Percentiles rank a stretch among this genome's conserved stretches.
Conservation (phyloP, 2,797 vertebrate species). For the Hydrocynus forskahlii region DNA sequence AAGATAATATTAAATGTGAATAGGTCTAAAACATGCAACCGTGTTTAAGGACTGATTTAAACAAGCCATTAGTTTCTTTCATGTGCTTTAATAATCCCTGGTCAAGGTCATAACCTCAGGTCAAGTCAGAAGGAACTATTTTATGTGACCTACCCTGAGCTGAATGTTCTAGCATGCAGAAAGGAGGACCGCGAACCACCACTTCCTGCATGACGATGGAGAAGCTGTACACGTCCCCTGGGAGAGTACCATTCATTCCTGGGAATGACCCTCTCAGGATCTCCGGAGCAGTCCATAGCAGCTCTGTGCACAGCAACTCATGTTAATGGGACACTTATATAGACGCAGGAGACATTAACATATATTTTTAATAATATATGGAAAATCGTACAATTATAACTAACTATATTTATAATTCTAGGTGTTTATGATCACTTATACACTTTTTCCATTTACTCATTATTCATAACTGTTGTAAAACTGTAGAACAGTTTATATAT, state of each 20-base stretch:
- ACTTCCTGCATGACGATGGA: constrained; percentile 83
- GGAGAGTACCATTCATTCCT: constrained; percentile 62
- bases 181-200: constrained; percentile 78
- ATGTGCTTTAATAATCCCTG: no score
- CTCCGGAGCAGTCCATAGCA: constrained; percentile 83
- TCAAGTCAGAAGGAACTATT: background rate
- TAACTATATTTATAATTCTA: no score
- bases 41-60: no score
- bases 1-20: no score
- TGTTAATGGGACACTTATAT: background rate
- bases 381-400: no score
- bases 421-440: no score
- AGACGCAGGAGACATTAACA: background rate
- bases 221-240: constrained; percentile 81
- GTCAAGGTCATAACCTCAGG: background rate
- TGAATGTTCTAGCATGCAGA: constrained; percentile 77
- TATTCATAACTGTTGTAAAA: no score
- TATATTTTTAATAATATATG: no score
- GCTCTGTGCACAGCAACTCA: constrained; percentile 61
- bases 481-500: no score
- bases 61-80: no score
- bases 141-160: constrained; percentile 65
- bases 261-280: constrained; percentile 69
- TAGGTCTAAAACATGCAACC: background rate
- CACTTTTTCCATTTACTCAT: no score